Base-by-base conservation (phyloP, 2,113 vertebrate species). In the Falco punctatus region DNA sequence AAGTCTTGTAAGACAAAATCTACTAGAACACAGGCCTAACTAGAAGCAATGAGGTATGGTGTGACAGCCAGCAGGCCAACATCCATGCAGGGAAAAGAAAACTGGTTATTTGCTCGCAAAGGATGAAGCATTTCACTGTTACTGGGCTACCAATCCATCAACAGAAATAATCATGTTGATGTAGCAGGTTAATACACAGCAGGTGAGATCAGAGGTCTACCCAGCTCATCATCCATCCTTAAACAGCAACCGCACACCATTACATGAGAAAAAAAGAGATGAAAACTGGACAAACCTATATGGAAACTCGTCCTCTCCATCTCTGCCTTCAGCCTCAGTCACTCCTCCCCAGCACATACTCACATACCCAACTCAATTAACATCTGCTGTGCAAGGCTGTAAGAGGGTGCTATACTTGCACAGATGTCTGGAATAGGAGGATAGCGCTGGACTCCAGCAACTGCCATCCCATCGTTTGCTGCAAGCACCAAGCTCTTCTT, bases 41-140 rank as follows among this genome's bases (percentile, higher is more conserved):
- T 13, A 67, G 72, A 13, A 77, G 13, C 44, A 81, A 24, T 0
- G 0, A 64, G 20, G 33, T 65, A 27, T 5, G 21, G 49, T 44
- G 35, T 61, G 51, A 71, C 81, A 94, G 38, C 28, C 83, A 77
- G 44, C 42, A 5, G 42, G 42, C 49, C 54, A 87, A 3, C 28
- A 42, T 32, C 73, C 26, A 24, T 69, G 44, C 2, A 1, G 30
- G 35, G 54, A 91, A 81, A 9, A 83, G 33, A 65, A 91, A 86
- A 91, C 2, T 0, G 0, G 64, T 51, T 64, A 51, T 64, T 67
- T 87, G 11, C 17, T 54, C 78, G 78, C 86, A 51, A 80, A 82
- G 32, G 27, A 73, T 35, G 35, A 62, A 8, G 19, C 54, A 8
- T 54, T 90, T 62, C 38, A 73, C 17, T 69, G 59, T 28, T 66